These are phyloP conservation scores for Tenthredo mesomela DNA, from an alignment of 2,888 invertebrate species.

Conservation along the genomic window DNA sequence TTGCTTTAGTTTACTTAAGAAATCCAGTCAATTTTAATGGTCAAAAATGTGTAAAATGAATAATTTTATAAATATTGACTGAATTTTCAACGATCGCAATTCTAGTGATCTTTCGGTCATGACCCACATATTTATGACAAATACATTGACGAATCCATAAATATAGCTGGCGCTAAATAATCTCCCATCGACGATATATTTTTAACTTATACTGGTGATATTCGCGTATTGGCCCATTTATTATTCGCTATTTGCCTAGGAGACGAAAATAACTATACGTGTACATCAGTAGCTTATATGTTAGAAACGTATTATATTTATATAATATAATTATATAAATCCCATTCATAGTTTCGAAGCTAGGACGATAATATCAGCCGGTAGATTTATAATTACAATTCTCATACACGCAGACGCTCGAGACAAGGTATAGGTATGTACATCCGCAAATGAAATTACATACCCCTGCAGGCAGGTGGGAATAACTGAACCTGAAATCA, in stretches of 20 bases:
- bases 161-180: background rate
- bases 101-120: background rate
- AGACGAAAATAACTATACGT: background rate
- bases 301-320: background rate
- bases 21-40: background rate
- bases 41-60: slow-evolving; percentile 4
- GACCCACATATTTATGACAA: slow-evolving; percentile 29
- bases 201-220: background rate
- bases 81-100: slow-evolving; percentile 1
- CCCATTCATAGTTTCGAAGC: background rate
- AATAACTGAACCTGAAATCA: slow-evolving; percentile 28
- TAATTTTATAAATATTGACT: background rate
- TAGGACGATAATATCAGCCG: background rate
- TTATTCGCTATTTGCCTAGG: background rate
- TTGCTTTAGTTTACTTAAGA: background rate
- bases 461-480: background rate
- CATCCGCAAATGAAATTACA: background rate
- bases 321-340: background rate
- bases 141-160: background rate
- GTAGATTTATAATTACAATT: background rate
- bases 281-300: background rate
- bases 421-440: background rate
- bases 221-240: slow-evolving; percentile 23
- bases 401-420: background rate
- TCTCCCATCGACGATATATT: slow-evolving; percentile 11